Evolutionary conservation across 2,113 vertebrate species (phyloP).

Genomic region (Talpa occidentalis): DNA sequence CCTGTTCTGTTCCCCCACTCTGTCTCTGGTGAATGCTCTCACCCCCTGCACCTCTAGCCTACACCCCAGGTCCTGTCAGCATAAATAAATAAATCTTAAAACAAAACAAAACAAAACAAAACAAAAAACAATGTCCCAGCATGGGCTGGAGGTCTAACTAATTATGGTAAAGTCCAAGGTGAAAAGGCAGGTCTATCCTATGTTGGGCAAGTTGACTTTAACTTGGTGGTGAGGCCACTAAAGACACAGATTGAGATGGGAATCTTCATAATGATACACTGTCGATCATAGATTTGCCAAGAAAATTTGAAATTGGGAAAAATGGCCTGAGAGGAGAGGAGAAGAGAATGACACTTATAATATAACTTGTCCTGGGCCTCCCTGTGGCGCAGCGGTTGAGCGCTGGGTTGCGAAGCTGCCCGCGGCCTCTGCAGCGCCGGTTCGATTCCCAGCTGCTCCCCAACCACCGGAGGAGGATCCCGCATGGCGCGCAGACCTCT

Average conservation of each 20-base stretch:
- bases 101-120: too few species aligned
- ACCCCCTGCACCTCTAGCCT: too few species aligned
- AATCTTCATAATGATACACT: background rate
- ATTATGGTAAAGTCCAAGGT: background rate
- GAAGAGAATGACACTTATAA: background rate
- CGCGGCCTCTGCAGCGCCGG: too few species aligned
- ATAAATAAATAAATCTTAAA: too few species aligned
- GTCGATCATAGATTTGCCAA: background rate
- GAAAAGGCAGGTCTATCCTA: background rate
- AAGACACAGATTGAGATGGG: background rate
- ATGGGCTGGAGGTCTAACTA: background rate
- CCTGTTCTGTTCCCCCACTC: too few species aligned
- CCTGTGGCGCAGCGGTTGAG: too few species aligned
- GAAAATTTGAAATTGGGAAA: conserved; percentile 13
- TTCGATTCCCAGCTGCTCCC: too few species aligned
- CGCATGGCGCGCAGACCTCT: too few species aligned
- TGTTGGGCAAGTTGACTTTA: background rate
- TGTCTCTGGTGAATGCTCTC: too few species aligned
- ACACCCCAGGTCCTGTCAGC: too few species aligned
- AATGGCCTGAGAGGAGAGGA: background rate
- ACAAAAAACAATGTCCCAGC: background rate
- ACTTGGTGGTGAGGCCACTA: background rate
- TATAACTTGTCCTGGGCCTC: background rate
- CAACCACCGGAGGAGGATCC: too few species aligned
- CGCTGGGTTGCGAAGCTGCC: too few species aligned